phyloP scores from a whole-genome alignment of 2,113 vertebrate species.

The Oncorhynchus mykiss region DNA sequence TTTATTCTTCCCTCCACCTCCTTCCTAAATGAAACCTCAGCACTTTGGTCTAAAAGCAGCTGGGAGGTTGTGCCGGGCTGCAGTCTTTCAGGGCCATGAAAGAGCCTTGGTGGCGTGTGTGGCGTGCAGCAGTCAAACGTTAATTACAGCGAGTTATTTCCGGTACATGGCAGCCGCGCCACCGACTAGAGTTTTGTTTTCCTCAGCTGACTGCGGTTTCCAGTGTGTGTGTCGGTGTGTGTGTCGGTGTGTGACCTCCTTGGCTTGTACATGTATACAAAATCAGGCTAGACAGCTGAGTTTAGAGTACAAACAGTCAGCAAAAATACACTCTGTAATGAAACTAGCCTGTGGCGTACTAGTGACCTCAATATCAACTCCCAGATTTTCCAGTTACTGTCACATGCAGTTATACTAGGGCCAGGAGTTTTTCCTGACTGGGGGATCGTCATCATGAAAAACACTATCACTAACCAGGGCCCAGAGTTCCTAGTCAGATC shows the following conservation, averaged over 20 bases:
- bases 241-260: neutral
- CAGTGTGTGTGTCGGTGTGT: conserved; percentile 7
- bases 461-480: no score
- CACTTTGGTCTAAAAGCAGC: conserved; percentile 26
- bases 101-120: conserved; percentile 12
- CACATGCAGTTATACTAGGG: no score
- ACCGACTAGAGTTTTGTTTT: conserved; percentile 4
- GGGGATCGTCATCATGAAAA: no score
- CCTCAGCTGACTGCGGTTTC: conserved; percentile 29
- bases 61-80: neutral
- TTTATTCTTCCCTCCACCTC: no score
- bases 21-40: neutral
- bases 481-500: no score
- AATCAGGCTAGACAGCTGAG: neutral
- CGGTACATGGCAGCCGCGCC: neutral
- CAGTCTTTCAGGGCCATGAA: neutral
- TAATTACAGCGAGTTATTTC: conserved; percentile 36
- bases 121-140: neutral
- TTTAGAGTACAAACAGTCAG: neutral
- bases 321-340: neutral
- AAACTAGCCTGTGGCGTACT: conserved; percentile 9
- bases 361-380: conserved; percentile 12
- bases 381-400: neutral
- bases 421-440: no score
- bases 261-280: conserved; percentile 10